Evolutionary conservation across 1,140 invertebrate genomes (phyloP), one percentile per base, ranked within the genome.

Genomic region (Adelges cooleyi): DNA sequence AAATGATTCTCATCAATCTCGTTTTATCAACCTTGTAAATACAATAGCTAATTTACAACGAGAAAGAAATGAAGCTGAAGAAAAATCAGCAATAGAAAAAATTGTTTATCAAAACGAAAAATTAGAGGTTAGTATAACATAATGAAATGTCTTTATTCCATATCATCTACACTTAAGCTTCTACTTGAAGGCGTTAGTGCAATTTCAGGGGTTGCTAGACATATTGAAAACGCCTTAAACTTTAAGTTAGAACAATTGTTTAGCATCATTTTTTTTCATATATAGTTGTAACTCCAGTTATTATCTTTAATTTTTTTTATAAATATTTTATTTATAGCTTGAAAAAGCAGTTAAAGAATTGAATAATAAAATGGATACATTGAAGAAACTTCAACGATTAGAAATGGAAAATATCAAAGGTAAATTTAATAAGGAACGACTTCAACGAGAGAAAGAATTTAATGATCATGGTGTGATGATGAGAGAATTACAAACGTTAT

Each of bases 391-490:
- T 54, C 65, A 66, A 54, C 40, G 52, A 18, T 48, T 67, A 23
- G 67, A 65, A 15, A 59, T 65, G 29, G 59, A 65, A 52, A 67
- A 65, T 29, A 62, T 52, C 11, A 67, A 67, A 65, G 22, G 46
- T 17, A 54, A 67, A 20, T 50, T 67, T 3, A 67, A 67, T 13
- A 59, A 59, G n/a, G 66, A 67, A 29, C 44, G 51, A 27, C 49
- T 50, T 13, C 66, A 67, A 51, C 51, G 66, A 50, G 66, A 67
- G 27, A 54, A 59, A 49, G 66, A 67, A 27, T 62, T 67, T 38
- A 80, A 80, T 65, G 84, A 90, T 72, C 82, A 89, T 77, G 78
- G 80, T 49, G 77, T 84, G 6, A 86, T 86, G 80, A 76, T 83
- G 46, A 78, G 82, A 65, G 84, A 86, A 73, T 72, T 86, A 2